Percentiles rank a stretch among this genome's conserved stretches.
Evolutionary conservation across 2,113 vertebrate genomes (phyloP).

Genomic region (Cavia porcellus): DNA sequence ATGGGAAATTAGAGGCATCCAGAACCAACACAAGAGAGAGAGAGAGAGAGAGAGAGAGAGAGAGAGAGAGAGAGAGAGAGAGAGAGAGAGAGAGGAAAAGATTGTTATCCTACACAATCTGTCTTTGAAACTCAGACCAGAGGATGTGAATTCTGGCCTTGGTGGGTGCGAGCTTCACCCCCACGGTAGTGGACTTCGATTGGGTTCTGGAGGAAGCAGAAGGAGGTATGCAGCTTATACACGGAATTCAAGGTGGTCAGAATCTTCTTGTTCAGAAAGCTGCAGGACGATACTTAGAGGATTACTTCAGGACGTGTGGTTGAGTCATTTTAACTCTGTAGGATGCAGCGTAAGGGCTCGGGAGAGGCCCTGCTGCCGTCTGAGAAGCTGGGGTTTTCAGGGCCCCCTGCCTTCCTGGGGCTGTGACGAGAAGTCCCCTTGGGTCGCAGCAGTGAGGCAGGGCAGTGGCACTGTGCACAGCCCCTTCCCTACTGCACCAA

Average conservation of each 20-base stretch:
- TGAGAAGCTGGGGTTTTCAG: neutral
- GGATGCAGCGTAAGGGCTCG: neutral
- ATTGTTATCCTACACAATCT: conserved; percentile 41
- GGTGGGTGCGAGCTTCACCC: conserved; percentile 14
- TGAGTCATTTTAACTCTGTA: neutral
- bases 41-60: too few relatives aligned
- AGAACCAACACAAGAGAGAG: neutral
- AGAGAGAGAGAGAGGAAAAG: neutral
- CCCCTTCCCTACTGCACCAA: neutral
- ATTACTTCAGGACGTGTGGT: conserved; percentile 2
- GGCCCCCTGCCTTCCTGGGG: neutral
- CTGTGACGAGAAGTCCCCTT: neutral
- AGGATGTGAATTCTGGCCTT: conserved; percentile 25
- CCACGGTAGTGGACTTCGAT: neutral
- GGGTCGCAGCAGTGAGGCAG: neutral
- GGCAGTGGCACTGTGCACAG: neutral
- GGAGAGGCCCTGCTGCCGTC: neutral
- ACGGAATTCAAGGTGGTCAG: neutral
- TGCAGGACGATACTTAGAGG: neutral
- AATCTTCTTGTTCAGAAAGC: neutral
- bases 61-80: neutral
- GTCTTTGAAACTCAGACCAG: conserved; percentile 62
- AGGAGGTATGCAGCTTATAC: neutral
- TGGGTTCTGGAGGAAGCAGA: neutral
- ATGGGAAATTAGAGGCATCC: conserved; percentile 62